Conservation (phyloP, 2,888 invertebrate species). For the Xanthia togata region DNA sequence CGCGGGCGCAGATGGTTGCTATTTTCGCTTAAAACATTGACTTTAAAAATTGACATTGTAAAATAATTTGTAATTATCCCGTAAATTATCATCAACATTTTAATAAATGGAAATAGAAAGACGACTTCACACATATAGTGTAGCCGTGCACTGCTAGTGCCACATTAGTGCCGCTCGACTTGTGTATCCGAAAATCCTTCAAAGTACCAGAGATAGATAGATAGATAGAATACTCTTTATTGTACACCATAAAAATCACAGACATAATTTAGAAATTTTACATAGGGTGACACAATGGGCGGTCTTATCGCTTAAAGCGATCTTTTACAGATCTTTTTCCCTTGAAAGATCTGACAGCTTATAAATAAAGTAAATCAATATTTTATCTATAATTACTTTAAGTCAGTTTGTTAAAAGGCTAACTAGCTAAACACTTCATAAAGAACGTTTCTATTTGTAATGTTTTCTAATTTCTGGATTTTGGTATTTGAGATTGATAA, state of each 20-base stretch:
- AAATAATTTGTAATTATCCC: not conserved
- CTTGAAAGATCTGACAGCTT: slow-evolving; percentile 20
- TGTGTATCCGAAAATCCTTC: not conserved
- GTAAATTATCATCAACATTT: not conserved
- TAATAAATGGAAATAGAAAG: not conserved
- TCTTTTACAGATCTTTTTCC: too few species aligned
- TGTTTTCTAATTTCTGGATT: not conserved
- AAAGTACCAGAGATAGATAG: not conserved
- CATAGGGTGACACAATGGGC: too few species aligned
- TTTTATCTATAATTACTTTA: not conserved
- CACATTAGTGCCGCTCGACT: not conserved
- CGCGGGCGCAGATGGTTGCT: not conserved
- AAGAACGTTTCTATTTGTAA: not conserved
- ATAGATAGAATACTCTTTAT: too few species aligned
- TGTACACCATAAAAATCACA: too few species aligned
- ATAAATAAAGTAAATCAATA: slow-evolving; percentile 43
- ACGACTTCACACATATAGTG: not conserved
- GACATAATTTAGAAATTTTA: too few species aligned
- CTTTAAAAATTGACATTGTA: not conserved
- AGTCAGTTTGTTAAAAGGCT: not conserved
- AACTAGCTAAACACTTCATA: not conserved
- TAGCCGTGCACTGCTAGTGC: not conserved
- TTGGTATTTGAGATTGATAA: not conserved
- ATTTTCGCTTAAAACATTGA: not conserved
- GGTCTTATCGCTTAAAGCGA: too few species aligned